phyloP scores from a whole-genome alignment of 2,888 invertebrate genomes.

The Stomorhina lunata region DNA sequence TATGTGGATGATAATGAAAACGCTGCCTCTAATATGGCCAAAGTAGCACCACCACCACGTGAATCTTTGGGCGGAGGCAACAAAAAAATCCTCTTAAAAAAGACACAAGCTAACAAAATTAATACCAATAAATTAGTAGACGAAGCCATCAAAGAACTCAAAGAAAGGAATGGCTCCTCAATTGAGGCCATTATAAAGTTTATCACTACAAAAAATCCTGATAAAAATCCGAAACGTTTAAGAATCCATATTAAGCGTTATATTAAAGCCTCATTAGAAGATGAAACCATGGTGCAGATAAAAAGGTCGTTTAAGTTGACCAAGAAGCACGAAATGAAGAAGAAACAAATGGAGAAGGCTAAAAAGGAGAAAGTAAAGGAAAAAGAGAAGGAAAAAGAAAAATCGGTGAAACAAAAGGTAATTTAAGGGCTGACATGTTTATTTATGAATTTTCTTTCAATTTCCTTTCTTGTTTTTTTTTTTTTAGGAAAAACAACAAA shows the following conservation, averaged over 20 bases:
- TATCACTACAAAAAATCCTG: slow-evolving; percentile 82
- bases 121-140: slow-evolving; percentile 82
- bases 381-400: slow-evolving; percentile 19
- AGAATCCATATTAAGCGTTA: slow-evolving; percentile 83
- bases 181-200: slow-evolving; percentile 82
- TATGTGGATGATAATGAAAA: slow-evolving; percentile 13
- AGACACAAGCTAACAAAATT: slow-evolving; percentile 46
- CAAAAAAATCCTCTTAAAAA: slow-evolving; percentile 8
- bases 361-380: background rate
- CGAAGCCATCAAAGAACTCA: slow-evolving; percentile 81
- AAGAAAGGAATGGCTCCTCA: slow-evolving; percentile 83
- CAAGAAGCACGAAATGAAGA: background rate
- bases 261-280: slow-evolving; percentile 82
- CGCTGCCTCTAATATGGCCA: background rate
- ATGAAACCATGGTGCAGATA: slow-evolving; percentile 78
- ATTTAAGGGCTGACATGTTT: background rate
- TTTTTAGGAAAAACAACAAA: background rate
- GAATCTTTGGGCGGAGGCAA: slow-evolving; percentile 21
- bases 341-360: background rate
- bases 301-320: slow-evolving; percentile 63
- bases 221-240: slow-evolving; percentile 82
- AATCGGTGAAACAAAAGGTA: slow-evolving; percentile 3
- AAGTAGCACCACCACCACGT: background rate
- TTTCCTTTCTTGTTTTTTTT: background rate
- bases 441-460: background rate